phyloP scores from a whole-genome alignment of 2,113 vertebrate species.

The Cryptotis parvus region DNA sequence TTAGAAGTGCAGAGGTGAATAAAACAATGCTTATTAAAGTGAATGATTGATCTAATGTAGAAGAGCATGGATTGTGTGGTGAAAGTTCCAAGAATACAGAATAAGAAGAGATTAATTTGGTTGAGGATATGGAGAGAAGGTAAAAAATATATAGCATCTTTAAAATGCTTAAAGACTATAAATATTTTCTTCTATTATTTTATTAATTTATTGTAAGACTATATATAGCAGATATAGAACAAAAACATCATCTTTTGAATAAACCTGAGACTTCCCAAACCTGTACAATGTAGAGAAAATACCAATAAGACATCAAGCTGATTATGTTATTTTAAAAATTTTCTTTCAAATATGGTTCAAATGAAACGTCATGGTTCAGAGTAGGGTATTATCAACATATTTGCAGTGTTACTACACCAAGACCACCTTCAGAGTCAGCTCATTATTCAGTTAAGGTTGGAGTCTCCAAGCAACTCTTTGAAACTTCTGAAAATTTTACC shows the following conservation, averaged over 20 bases:
- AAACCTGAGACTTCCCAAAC: neutral
- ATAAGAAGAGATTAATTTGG: slow-evolving; percentile 8
- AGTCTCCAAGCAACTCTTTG: neutral
- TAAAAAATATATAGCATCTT: slow-evolving; percentile 15
- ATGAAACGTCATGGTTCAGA: too few relatives aligned
- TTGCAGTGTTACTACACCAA: too few relatives aligned
- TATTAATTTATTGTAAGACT: slow-evolving; percentile 34
- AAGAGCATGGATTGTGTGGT: neutral
- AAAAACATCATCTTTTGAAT: slow-evolving; percentile 3
- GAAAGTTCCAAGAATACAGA: neutral
- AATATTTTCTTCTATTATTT: neutral
- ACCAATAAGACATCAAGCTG: neutral
- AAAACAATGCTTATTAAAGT: neutral
- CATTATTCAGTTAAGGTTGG: neutral
- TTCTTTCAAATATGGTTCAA: too few relatives aligned
- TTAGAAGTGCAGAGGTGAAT: neutral
- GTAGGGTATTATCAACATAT: too few relatives aligned
- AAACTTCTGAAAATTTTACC: slow-evolving; percentile 38
- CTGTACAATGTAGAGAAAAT: slow-evolving; percentile 38
- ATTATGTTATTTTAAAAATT: too few relatives aligned
- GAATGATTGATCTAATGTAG: neutral
- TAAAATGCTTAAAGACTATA: neutral
- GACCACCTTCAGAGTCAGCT: too few relatives aligned
- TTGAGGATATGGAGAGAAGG: neutral
- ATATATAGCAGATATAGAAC: neutral